These are phyloP conservation scores for Motacilla alba DNA, from an alignment of 2,113 vertebrate species.

Conservation along the genomic window DNA sequence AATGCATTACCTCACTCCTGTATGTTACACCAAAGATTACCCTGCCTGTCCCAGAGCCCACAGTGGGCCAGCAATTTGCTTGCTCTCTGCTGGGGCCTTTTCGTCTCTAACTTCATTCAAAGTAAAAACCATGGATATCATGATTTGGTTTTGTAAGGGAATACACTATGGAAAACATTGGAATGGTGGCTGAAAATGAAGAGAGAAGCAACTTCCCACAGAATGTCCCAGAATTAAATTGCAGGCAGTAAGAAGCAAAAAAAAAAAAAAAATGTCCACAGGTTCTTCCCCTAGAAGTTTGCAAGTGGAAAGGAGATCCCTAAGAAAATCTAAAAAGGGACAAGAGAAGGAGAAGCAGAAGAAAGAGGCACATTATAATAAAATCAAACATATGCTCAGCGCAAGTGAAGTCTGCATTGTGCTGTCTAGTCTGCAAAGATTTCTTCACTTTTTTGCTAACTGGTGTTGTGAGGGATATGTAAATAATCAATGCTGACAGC, in stretches of 20 bases:
- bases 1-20: neutral
- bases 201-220: neutral
- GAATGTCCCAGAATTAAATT: neutral
- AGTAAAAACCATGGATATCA: neutral
- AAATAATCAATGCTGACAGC: neutral
- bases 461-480: neutral
- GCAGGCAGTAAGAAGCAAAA: neutral
- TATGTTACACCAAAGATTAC: neutral
- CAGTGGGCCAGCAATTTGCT: neutral
- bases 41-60: neutral
- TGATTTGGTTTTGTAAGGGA: neutral
- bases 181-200: neutral
- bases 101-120: neutral
- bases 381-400: neutral
- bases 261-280: no score
- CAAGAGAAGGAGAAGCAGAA: neutral
- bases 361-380: neutral
- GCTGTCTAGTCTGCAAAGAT: neutral
- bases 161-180: neutral
- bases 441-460: neutral
- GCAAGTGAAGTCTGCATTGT: no score
- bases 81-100: neutral
- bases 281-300: neutral
- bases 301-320: neutral
- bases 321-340: neutral